Evolutionary conservation across 2,888 invertebrate genomes (phyloP).

Genomic region (Mesorhabditis sp.): DNA sequence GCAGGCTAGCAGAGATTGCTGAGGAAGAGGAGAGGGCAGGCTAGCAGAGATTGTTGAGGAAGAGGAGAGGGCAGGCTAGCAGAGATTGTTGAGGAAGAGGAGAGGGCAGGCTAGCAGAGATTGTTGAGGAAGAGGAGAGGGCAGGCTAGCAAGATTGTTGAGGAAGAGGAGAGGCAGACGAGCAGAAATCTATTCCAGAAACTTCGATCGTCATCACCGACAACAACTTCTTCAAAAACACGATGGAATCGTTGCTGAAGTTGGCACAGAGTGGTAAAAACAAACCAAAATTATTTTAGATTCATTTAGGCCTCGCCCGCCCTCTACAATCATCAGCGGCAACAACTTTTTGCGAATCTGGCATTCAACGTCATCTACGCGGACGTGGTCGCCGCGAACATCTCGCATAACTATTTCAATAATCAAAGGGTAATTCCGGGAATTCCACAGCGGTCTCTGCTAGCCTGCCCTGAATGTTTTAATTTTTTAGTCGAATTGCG

Average conservation of each 20-base stretch:
- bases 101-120: too few relatives aligned
- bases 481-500: conserved; percentile 1
- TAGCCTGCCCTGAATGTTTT: too few relatives aligned
- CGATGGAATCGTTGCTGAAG: background rate
- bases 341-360: background rate
- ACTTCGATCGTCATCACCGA: background rate
- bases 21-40: too few relatives aligned
- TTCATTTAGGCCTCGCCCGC: background rate
- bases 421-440: background rate
- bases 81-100: too few relatives aligned
- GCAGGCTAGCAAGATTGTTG: too few relatives aligned
- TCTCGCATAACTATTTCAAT: background rate
- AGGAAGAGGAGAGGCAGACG: too few relatives aligned
- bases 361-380: background rate
- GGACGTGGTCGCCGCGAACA: background rate
- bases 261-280: background rate
- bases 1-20: too few relatives aligned
- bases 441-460: too few relatives aligned
- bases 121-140: too few relatives aligned
- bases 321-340: background rate
- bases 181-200: too few relatives aligned
- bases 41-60: too few relatives aligned
- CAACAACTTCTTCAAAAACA: background rate
- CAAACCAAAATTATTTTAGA: background rate
- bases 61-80: too few relatives aligned